Evolutionary conservation across 2,888 invertebrate genomes (phyloP), one percentile per base, ranked within the genome.

Genomic region (Physocephala rufipes): DNA sequence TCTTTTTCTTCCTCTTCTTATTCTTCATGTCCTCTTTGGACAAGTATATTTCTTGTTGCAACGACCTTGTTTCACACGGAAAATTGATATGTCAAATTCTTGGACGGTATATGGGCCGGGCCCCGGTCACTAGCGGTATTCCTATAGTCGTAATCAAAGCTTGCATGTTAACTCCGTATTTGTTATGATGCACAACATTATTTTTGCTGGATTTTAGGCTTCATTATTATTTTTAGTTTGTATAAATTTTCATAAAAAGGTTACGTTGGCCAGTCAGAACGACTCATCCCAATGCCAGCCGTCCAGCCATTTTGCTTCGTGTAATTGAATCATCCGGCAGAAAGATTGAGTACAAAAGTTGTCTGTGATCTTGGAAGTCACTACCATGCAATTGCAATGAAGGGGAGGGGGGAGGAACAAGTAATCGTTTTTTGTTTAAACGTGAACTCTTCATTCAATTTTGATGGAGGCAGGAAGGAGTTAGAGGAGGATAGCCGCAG

Each of bases 101-200:
- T n/a, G n/a, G n/a, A n/a, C n/a, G n/a, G 24, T 19, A 36, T 36
- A 9, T 9, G 5, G 4, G 36, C 36, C 36, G 36, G 36, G 4
- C 36, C 28, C 16, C 28, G 12, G 58, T 16, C 58, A 21, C 53
- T 19, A 4, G 19, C 24, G 53, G 21, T 24, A 24, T 24, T 2
- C 9, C 19, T 13, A 49, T 15, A 16, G 24, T 21, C 21, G 28
- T 15, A 16, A 30, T 21, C 21, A 26, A 36, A 24, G 68, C 30
- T 74, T 73, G 74, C 74, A 73, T 74, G 74, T 73, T 69, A 71
- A 68, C 62, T 67, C 43, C 67, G 72, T 71, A 74, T 74, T 72
- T 72, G 70, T 74, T 73, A 74, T 68, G 71, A 71, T 47, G 70
- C 43, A 64, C 36, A 36, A 36, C 70, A 53, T 70, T 63, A 70